phyloP scores from a whole-genome alignment of 2,797 vertebrate genomes.

The Typhlichthys eigenmanni region DNA sequence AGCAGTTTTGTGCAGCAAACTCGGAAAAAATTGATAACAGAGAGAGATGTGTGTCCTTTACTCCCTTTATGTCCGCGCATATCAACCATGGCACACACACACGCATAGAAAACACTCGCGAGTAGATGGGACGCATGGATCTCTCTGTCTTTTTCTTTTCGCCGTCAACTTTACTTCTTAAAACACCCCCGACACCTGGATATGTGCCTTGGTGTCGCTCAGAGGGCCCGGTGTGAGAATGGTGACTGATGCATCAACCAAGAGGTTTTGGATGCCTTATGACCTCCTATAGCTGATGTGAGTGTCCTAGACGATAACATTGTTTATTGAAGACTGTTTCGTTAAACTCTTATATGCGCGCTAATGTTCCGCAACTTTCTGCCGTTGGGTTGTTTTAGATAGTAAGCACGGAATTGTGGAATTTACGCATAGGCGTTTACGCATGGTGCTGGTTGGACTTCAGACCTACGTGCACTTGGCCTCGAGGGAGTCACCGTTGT shows the following conservation, averaged over 20 bases:
- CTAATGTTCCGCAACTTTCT: neutral
- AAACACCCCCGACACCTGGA: conserved; percentile 50
- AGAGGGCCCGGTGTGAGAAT: conserved; percentile 7
- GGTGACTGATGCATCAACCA: conserved; percentile 17
- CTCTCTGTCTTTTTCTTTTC: conserved; percentile 29
- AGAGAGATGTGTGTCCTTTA: conserved; percentile 81
- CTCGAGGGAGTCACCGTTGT: neutral
- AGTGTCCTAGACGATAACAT: conserved; percentile 43
- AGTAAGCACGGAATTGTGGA: neutral
- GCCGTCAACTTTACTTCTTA: conserved; percentile 28
- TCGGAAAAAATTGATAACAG: conserved; percentile 82
- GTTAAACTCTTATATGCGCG: neutral
- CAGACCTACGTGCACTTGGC: neutral
- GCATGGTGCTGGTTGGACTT: neutral
- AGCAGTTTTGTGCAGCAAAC: conserved; percentile 83
- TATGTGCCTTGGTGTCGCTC: conserved; percentile 31
- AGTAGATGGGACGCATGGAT: conserved; percentile 60
- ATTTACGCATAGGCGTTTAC: neutral
- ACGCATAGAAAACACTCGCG: conserved; percentile 51
- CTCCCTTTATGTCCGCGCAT: conserved; percentile 75
- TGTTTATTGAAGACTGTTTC: neutral
- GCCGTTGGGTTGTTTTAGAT: neutral
- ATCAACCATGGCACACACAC: conserved; percentile 67
- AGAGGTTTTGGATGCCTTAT: conserved; percentile 38
- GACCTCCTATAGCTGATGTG: conserved; percentile 69